Base-by-base conservation (phyloP, 1,140 invertebrate genomes). In the Trachelipus rathkii region DNA sequence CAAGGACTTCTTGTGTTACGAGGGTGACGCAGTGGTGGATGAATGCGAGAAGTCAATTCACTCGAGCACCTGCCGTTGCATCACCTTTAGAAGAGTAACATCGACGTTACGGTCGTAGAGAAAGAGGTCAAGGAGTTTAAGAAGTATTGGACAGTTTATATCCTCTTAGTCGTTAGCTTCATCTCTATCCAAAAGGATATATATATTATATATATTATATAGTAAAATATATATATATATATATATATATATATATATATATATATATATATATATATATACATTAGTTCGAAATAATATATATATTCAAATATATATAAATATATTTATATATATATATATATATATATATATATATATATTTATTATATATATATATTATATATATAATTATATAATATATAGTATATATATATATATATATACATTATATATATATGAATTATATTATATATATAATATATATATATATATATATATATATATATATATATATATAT, bases 321-420 rank as follows among this genome's bases (percentile, higher is more conserved):
- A n/a, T n/a, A n/a, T n/a, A n/a, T n/a, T n/a, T n/a, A 60, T 60
- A 60, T 60, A 60, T 60, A 60, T 60, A 60, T 60, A 60, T 60
- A 15, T 60, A 60, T 19, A 60, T 60, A 19, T 60, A 19, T 60
- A 60, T 19, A 15, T 60, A 60, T 19, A 60, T 60, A 19, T 60
- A 60, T 60, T n/a, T n/a, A n/a, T n/a, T n/a, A n/a, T 60, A 15
- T 60, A 60, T 60, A 60, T 15, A 60, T 60, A 60, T 60, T n/a
- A n/a, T n/a, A n/a, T 19, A 19, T 60, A 60, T 15, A 60, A 4
- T 4, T 60, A 60, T 60, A 60, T 60, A 15, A 15, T 19, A 19
- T 60, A 60, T 60, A 60, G n/a, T 60, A 19, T 60, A 60, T 60
- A 60, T 60, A 60, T 60, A 60, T 60, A 60, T 60, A 60, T 60